phyloP scores from a whole-genome alignment of 2,888 invertebrate species.

The Morinoia aosen region DNA sequence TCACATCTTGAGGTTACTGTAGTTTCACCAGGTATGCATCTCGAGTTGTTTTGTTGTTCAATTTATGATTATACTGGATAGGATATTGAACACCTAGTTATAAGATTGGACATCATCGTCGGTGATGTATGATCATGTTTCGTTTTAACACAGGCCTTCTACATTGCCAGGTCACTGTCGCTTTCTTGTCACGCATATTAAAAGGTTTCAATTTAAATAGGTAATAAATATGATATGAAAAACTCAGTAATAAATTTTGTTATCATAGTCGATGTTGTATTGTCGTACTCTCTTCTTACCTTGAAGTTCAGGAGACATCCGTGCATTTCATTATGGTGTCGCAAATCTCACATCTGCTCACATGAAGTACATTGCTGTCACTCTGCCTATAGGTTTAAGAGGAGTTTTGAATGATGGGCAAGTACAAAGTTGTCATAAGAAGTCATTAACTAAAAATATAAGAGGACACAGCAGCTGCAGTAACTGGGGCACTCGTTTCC shows the following conservation, averaged over 20 bases:
- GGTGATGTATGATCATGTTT: too few relatives aligned
- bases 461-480: background rate
- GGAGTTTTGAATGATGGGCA: too few relatives aligned
- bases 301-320: background rate
- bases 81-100: too few relatives aligned
- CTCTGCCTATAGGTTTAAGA: background rate
- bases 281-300: background rate
- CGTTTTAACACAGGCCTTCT: too few relatives aligned
- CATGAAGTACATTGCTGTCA: background rate
- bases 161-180: too few relatives aligned
- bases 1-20: conserved; percentile 79
- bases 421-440: background rate
- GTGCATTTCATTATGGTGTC: background rate
- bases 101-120: too few relatives aligned
- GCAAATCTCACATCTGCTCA: background rate
- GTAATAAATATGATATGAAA: background rate
- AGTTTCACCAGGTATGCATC: background rate
- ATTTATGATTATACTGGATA: too few relatives aligned
- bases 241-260: background rate
- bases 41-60: background rate
- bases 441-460: background rate
- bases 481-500: background rate
- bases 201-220: background rate
- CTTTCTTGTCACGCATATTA: too few relatives aligned
- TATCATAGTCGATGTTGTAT: background rate